Percentiles rank a stretch among this genome's conserved stretches.
Conservation (phyloP, 2,888 invertebrate genomes). For the Abrostola triplasia region DNA sequence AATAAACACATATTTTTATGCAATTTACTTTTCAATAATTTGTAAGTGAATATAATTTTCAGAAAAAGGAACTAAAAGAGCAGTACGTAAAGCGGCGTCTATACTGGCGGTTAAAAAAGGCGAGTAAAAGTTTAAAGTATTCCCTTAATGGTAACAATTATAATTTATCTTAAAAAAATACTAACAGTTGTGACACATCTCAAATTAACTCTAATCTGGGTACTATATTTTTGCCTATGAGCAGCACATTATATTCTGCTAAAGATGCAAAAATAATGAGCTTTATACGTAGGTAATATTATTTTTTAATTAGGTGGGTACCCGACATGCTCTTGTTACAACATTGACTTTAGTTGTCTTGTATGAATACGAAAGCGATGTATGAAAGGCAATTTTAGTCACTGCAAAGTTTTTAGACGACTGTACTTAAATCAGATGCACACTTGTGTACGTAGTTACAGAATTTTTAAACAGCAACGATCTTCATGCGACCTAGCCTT, state of each 20-base stretch:
- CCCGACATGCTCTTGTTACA: slow-evolving; percentile 18
- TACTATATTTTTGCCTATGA: slow-evolving; percentile 4
- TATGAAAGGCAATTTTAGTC: slow-evolving; percentile 1
- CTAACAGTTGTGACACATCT: too few species aligned
- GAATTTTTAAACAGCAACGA: slow-evolving; percentile 3
- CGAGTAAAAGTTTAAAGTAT: too few species aligned
- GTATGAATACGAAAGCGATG: neutral
- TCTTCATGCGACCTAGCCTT: neutral
- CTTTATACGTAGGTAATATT: slow-evolving; percentile 19
- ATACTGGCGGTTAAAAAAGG: too few species aligned
- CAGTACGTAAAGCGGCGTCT: too few species aligned
- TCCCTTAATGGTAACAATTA: too few species aligned
- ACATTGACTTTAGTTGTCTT: slow-evolving; percentile 7
- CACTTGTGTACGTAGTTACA: too few species aligned
- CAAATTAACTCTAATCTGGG: neutral
- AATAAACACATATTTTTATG: too few species aligned
- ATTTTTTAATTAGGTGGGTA: slow-evolving; percentile 20
- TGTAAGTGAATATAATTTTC: too few species aligned
- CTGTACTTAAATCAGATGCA: neutral
- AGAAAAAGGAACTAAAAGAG: too few species aligned
- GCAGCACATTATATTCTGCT: neutral
- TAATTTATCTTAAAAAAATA: too few species aligned
- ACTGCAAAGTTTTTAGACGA: neutral
- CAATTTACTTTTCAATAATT: too few species aligned
- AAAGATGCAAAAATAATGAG: slow-evolving; percentile 19